Evolutionary conservation across 2,888 invertebrate genomes (phyloP), one percentile per base, ranked within the genome.

Genomic region (Rhingia rostrata): DNA sequence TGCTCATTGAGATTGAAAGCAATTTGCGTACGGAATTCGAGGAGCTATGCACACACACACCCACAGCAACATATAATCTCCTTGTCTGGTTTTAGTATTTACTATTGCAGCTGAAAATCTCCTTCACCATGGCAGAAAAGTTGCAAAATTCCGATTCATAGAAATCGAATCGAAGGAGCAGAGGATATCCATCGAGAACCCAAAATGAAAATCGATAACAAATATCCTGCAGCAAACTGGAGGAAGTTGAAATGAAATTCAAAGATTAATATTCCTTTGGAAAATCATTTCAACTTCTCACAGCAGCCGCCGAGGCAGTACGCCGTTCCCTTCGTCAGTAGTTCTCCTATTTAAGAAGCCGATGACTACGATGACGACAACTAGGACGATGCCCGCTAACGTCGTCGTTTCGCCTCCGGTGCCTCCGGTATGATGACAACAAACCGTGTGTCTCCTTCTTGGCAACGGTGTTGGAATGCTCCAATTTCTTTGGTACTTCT

Each of bases 141-240:
- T 22, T 22, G 63, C 37, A 54, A 49, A 72, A 35, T 70, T 80
- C 54, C 60, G 49, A 70, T 74, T 75, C 70, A 80, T 69, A 64
- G 80, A 56, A 80, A 75, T 61, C 60, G 63, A 84, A 83, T 74
- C 64, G 79, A 79, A 75, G 66, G 35, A 47, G 64, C 22, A 22
- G 22, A 22, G 22, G 58, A 79, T 80, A 70, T 75, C 60, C 75
- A 64, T 60, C 43, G 53, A 54, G 41, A 56, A 61, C 43, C 43
- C 54, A 70, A 83, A 79, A 79, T 66, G 79, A 83, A 83, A 83
- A 84, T 84, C 84, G 80, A 84, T 84, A 80, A 61, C 80, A 84
- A 80, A 80, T 79, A 84, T 84, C 84, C 84, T 84, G 84, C 80
- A 80, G 80, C 84, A 70, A 80, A 74, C 80, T 69, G 69, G 58